Evolutionary conservation across 2,113 vertebrate species (phyloP), one percentile per base, ranked within the genome.

Genomic region (Zosterops borbonicus): DNA sequence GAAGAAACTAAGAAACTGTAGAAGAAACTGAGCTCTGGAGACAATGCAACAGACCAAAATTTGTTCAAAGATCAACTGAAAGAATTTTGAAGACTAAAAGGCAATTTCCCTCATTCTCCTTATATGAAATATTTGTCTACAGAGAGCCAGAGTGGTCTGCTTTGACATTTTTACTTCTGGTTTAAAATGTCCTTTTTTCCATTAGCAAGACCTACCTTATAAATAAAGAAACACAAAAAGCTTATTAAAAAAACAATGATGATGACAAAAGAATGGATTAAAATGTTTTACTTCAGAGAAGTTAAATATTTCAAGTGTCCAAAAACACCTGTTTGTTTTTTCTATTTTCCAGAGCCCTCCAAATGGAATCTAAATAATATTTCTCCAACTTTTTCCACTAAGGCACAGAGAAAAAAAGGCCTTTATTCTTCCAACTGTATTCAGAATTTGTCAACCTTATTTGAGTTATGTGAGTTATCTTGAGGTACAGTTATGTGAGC

Each of bases 71-170:
- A 79, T 62, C 37, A 92, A 50, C 68, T 56, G 35, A 75, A 92
- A 84, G 12, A 81, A 67, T 91, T 89, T 63, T 68, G 74, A 92
- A 91, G 70, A 83, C n/a, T 86, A 69, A 49, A 90, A 90, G 29
- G 39, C 59, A 91, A 75, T 81, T 91, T 91, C 47, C 33, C 35
- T 15, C 24, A 46, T 78, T 87, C 24, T 91, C 56, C 53, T 75
- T 41, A 22, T 52, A 85, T 56, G 41, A 85, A 87, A 60, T 59
- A 73, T 35, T 94, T 92, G 41, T 44, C 41, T 84, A 71, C 1
- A 2, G 52, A 87, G 33, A 92, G 24, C 11, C 53, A 74, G 33
- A 92, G 70, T 60, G 37, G 44, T 71, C 84, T 89, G 70, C 74
- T 89, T 89, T 93, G 52, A 68, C 53, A 56, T 55, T 78, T 83